A percentile compares a stretch with the other conserved stretches of the same genome.
phyloP scores from a whole-genome alignment of 2,888 invertebrate genomes.

The Drosophila meridiana region DNA sequence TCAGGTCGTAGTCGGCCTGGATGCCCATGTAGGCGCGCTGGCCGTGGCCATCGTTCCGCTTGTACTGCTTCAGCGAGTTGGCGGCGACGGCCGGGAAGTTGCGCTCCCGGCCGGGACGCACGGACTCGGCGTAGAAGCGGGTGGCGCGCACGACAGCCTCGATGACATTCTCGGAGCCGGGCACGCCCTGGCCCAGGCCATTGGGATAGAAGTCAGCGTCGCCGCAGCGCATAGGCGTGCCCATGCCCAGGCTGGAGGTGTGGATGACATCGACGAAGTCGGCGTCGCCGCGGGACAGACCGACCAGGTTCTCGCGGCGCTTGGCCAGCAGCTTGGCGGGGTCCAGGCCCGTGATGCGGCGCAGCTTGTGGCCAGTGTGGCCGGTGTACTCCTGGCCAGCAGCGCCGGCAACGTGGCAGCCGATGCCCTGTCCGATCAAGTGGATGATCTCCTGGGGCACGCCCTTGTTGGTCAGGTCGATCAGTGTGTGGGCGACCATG shows the following conservation, averaged over 20 bases:
- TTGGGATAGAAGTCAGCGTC: conserved; percentile 84
- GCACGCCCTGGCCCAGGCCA: conserved; percentile 72
- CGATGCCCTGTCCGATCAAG: conserved; percentile 80
- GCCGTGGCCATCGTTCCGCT: conserved; percentile 76
- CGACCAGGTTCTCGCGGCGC: conserved; percentile 60
- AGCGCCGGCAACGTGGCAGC: conserved; percentile 83
- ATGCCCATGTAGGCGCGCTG: conserved; percentile 83
- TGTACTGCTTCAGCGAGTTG: conserved; percentile 79
- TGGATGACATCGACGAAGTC: conserved; percentile 84
- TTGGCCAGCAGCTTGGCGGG: conserved; percentile 77
- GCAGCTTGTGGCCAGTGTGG: conserved; percentile 78
- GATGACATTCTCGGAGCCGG: conserved; percentile 80
- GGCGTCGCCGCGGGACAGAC: conserved; percentile 83
- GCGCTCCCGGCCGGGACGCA: conserved; percentile 81
- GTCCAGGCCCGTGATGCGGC: conserved; percentile 83
- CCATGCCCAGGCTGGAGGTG: conserved; percentile 80
- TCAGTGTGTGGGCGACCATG: conserved; percentile 74
- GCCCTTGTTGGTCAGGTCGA: conserved; percentile 65
- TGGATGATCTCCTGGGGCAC: conserved; percentile 78
- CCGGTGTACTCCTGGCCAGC: conserved; percentile 79
- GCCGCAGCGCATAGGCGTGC: conserved; percentile 69
- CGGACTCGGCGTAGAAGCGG: conserved; percentile 83
- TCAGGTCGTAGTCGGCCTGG: conserved; percentile 66
- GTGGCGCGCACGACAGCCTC: conserved; percentile 81
- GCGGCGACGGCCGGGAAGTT: conserved; percentile 83